phyloP scores from a whole-genome alignment of 2,888 invertebrate genomes.

The Parthenolecanium corni region DNA sequence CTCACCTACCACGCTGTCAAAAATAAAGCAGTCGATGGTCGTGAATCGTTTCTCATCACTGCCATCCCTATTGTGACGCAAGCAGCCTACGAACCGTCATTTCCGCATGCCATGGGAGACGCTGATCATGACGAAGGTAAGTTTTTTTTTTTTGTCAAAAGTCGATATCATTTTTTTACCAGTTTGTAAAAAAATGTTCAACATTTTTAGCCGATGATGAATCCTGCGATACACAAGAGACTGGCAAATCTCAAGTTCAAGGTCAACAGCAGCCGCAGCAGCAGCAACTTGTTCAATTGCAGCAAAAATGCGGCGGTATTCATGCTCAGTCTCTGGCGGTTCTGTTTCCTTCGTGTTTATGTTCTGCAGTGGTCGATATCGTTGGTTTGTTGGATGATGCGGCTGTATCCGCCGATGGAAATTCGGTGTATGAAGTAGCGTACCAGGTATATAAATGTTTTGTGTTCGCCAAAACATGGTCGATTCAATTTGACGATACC shows the following conservation, averaged over 20 bases:
- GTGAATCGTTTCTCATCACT: constrained; percentile 90
- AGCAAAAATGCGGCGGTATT: constrained; percentile 16
- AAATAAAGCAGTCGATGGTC: constrained; percentile 43
- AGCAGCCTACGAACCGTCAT: constrained; percentile 90
- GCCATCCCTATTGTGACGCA: constrained; percentile 89
- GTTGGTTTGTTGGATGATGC: constrained; percentile 90
- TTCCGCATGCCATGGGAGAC: constrained; percentile 69
- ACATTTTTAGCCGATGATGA: constrained; percentile 8
- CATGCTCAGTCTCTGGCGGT: constrained; percentile 74
- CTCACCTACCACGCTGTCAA: constrained; percentile 72
- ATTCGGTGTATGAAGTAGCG: constrained; percentile 92
- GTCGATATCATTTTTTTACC: not conserved
- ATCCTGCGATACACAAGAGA: constrained; percentile 18
- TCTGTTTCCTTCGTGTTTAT: constrained; percentile 90
- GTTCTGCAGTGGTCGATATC: constrained; percentile 90
- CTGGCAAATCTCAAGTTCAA: not conserved
- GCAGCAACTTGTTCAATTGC: constrained; percentile 3
- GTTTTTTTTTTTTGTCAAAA: not conserved
- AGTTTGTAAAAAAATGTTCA: not conserved
- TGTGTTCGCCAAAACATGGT: not conserved
- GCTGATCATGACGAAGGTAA: constrained; percentile 77
- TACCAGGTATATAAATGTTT: constrained; percentile 56
- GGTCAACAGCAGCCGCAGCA: constrained; percentile 1
- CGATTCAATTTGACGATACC: too few species aligned
- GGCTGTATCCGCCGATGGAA: constrained; percentile 85